Evolutionary conservation across 2,113 vertebrate genomes (phyloP), one percentile per base, ranked within the genome.

Genomic region (Hoplias malabaricus): DNA sequence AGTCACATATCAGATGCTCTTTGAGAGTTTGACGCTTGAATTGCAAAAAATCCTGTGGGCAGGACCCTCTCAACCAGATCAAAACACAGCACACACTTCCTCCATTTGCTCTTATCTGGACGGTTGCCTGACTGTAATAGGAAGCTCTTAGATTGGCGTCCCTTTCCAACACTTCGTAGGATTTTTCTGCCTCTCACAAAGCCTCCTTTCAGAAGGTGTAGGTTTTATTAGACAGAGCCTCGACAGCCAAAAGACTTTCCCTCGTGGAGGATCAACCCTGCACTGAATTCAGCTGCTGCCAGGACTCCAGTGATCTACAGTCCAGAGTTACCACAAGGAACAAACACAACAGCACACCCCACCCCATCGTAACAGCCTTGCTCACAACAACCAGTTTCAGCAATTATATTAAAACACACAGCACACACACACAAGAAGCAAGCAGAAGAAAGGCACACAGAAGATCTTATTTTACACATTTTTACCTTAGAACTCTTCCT

Each of bases 41-140:
- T 14, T 13, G 10, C 19, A 31, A 29, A 56, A n/a, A 33, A 31
- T 57, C 63, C 36, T 43, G 19, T 29, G 2, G 38, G 34, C 29
- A 53, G 36, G 2, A 54, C 54, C 34, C 53, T 50, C n/a, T 33
- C 40, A 33, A 43, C 40, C 19, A 9, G 14, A 62, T 69, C 54
- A 50, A 46, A 14, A 42, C 4, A 54, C 67, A 57, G 63, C 48
- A 79, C 29, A 6, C 40, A 68, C 72, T 79, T 72, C 73, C 72
- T 72, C 23, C 31, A 33, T 36, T 36, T 14, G 9, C 29, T 79
- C 33, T 82, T 69, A 61, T 75, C 42, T 79, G 54, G 34, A 43
- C 0, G 14, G 12, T 19, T 12, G 54, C 13, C 13, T 34, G 36
- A 69, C 62, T 57, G 46, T 38, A 75, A 11, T 27, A 76, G 21